Percentiles rank a stretch among this genome's conserved stretches.
Evolutionary conservation across 2,113 vertebrate genomes (phyloP).

Genomic region (Passer montanus): DNA sequence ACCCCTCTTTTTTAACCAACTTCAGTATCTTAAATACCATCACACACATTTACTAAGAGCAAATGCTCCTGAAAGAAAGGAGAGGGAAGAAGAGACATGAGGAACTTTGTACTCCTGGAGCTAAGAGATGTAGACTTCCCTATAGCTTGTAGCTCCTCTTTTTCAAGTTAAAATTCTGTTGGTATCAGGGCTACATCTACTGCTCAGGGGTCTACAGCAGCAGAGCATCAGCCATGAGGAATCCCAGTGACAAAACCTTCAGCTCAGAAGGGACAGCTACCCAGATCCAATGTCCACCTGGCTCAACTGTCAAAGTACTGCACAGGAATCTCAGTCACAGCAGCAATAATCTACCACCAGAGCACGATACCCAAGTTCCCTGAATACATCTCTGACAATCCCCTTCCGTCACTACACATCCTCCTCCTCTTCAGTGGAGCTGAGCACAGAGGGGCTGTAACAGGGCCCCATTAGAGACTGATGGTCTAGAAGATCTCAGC

Average conservation of each 20-base stretch:
- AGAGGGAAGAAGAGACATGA: background rate
- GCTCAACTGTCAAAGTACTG: background rate
- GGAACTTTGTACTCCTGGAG: background rate
- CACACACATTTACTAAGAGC: background rate
- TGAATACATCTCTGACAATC: background rate
- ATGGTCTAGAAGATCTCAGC: background rate
- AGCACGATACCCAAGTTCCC: fast-evolving
- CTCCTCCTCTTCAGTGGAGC: background rate
- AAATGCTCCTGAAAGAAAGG: background rate
- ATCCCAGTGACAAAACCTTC: background rate
- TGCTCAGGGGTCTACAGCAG: background rate
- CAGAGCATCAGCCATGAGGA: background rate
- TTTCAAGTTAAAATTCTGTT: background rate
- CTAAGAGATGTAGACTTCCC: background rate
- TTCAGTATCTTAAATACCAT: background rate
- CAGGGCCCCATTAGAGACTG: background rate
- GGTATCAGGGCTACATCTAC: background rate
- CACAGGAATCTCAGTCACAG: background rate
- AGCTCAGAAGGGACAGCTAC: background rate
- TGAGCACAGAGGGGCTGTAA: background rate
- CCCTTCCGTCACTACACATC: background rate
- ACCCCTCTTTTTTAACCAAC: background rate
- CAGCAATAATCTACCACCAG: fast-evolving
- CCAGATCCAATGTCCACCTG: background rate
- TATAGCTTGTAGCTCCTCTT: background rate